A percentile compares a stretch with the other conserved stretches of the same genome.
These are phyloP conservation scores for Linurgus olivaceus DNA, from an alignment of 2,797 vertebrate genomes.

Conservation along the genomic window DNA sequence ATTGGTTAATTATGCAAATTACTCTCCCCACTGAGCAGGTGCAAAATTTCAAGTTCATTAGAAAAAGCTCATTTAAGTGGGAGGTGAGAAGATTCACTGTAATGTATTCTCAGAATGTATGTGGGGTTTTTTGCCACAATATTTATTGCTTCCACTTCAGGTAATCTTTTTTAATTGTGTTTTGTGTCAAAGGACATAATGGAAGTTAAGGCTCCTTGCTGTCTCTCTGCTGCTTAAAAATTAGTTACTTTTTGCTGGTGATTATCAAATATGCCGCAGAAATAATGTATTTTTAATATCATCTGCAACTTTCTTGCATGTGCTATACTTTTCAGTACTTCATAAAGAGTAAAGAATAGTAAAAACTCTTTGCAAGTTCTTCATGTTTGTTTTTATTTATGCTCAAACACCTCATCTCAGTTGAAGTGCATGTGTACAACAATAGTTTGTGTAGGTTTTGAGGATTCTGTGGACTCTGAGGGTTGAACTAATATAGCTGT, in stretches of 20 bases:
- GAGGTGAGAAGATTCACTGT: neutral
- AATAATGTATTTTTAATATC: neutral
- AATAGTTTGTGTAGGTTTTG: neutral
- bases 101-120: neutral
- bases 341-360: neutral
- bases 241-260: neutral
- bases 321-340: neutral
- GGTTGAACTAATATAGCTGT: neutral
- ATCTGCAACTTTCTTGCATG: neutral
- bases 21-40: neutral
- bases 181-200: neutral
- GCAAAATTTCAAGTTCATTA: neutral
- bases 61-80: neutral
- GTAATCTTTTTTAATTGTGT: neutral
- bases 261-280: neutral
- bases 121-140: accelerated
- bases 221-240: neutral
- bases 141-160: neutral
- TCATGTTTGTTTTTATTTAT: neutral
- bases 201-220: neutral
- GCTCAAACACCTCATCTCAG: accelerated
- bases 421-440: accelerated
- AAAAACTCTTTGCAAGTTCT: neutral
- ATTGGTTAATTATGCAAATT: neutral
- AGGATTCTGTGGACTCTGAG: neutral